Base-by-base conservation (phyloP, 1,140 invertebrate species). In the Macrobrachium nipponense region DNA sequence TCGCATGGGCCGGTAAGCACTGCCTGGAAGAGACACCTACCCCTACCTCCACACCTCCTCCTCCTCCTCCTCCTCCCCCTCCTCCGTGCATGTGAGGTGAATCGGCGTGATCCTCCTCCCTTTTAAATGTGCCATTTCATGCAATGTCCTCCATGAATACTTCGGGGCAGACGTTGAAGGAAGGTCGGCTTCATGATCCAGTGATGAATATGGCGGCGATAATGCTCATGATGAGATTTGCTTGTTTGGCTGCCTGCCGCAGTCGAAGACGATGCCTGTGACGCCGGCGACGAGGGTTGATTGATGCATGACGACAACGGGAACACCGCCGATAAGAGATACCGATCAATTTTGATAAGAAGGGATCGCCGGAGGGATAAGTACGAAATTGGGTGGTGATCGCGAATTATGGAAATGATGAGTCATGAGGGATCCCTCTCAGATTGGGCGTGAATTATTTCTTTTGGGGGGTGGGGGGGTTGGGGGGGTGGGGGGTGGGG, bases 351-450 rank as follows among this genome's bases (percentile, higher is more conserved):
- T 36, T 36, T 36, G 27, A 36, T 36, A 36, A 36, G 27, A 36
- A 75, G 75, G n/a, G n/a, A 68, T n/a, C 18, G 64, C 64, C n/a
- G 64, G 12, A 62, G 80, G 62, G n/a, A 36, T 36, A 36, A 36
- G 27, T 36, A 36, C 4, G 27, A 36, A 36, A 36, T 36, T 36
- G 27, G 27, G 27, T 36, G 27, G 27, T 36, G 27, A 36, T 36
- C 27, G 27, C 27, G 27, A 36, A 36, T 36, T 36, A 36, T 36
- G 27, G 27, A 36, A 68, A 68, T 73, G 72, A 82, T 82, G 72
- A 82, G 75, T 75, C 68, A 61, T 18, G 51, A 18, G 59, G 27
- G 70, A 82, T 59, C 8, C 80, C 51, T 60, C n/a, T 44, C 44
- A 20, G 36, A 44, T 61, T 15, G 12, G 4, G 61, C 61, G 78